A percentile compares a stretch with the other conserved stretches of the same genome.
phyloP scores from a whole-genome alignment of 2,797 vertebrate species.

The Taenioides sp. region DNA sequence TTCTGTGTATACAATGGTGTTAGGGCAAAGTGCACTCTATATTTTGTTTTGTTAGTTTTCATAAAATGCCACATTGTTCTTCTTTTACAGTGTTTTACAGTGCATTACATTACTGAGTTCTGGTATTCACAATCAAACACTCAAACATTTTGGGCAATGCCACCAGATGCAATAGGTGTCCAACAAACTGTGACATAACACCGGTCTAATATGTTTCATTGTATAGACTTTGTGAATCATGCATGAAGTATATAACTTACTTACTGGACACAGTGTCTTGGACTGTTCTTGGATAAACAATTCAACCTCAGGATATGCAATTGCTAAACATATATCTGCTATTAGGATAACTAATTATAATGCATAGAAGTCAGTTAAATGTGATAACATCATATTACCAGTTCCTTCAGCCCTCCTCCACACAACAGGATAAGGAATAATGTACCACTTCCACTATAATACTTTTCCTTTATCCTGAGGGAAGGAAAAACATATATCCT shows the following conservation, averaged over 20 bases:
- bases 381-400: not conserved
- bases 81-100: not conserved
- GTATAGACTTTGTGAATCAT: not conserved
- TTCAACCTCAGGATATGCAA: not conserved
- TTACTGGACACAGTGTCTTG: not conserved
- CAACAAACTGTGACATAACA: conserved; percentile 1
- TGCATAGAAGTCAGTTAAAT: not conserved
- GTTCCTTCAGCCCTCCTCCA: not conserved
- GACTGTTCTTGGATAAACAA: not conserved
- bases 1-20: not conserved
- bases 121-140: not conserved
- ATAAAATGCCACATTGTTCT: not conserved
- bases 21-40: not conserved
- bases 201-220: not conserved
- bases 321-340: not conserved
- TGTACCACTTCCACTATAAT: not conserved
- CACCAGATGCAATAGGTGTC: not conserved
- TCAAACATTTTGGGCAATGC: not conserved
- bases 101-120: not conserved
- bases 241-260: not conserved
- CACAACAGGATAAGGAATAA: not conserved
- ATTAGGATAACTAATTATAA: not conserved
- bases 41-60: not conserved
- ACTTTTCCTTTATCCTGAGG: not conserved
- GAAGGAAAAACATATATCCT: not conserved